Evolutionary conservation across 2,888 invertebrate species (phyloP), one percentile per base, ranked within the genome.

Genomic region (Drosophila dives): DNA sequence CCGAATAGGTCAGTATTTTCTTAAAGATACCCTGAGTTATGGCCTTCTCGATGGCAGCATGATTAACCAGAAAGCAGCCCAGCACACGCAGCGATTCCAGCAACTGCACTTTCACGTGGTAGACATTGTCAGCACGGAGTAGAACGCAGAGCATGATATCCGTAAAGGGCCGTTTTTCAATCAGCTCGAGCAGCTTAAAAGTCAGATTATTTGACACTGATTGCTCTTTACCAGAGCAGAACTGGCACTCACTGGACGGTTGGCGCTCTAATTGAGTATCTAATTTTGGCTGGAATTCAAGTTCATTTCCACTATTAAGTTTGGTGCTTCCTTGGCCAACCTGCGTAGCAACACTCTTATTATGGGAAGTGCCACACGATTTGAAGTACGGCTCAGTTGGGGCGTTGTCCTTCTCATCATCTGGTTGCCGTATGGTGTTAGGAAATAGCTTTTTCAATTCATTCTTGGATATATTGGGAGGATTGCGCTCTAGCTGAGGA

Each of bases 61-160:
- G 85, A 15, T 61, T 89, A 33, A 71, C 90, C 23, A 85, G 64
- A 17, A 92, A 45, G 26, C 86, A 90, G 12, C 86, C 83, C 5
- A 91, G 50, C 0, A 65, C 59, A 83, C 50, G 23, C 0, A 75
- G 78, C 0, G 80, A 10, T 0, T 60, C 33, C n/a, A 68, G 71
- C 17, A 78, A 42, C 7, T 81, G 70, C 0, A 91, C 64, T 53
- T 78, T 90, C 3, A 92, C 62, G 42, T 91, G 91, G 23, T 91
- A 91, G 7, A 84, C 11, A 48, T 83, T 77, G n/a, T 86, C 76
- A 8, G 70, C 50, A 3, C 85, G 82, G 3, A 89, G 51, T 0
- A 82, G 60, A 6, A 92, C 60, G 2, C 81, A 80, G 2, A 91
- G 40, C 10, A 83, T 72, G 3, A 91, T 62, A 1, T 78, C 62